Evolutionary conservation across 2,797 vertebrate genomes (phyloP), one percentile per base, ranked within the genome.

Genomic region (Ficedula albicollis): DNA sequence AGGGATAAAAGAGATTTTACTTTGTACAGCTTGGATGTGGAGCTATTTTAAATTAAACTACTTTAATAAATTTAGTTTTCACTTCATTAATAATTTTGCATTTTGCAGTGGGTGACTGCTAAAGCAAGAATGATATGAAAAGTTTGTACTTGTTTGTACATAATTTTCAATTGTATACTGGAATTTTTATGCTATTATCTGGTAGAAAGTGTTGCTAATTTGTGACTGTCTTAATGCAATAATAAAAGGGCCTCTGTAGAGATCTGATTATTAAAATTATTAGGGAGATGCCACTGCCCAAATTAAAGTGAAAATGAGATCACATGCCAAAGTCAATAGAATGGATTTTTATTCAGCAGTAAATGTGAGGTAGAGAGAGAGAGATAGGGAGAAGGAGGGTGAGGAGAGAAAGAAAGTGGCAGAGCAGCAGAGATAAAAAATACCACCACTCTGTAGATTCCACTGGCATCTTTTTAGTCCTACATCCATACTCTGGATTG

Each of bases 1-100:
- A 79, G 41, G 51, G 67, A 93, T 95, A 82, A 96, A 94, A 96
- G 92, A 82, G 76, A 76, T 84, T 93, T 93, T 84, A 80, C 63
- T 95, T 95, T 90, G 74, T 90, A 77, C 44, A 56, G 51, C 56
- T 73, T 64, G 52, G 55, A 87, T 89, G 73, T 59, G n/a, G 67
- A 82, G 67, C 59, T 91, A 79, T 91, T 89, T 91, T 79, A 94
- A 94, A 94, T 94, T 79, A 79, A 93, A 88, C n/a, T 84, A 74
- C 88, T 96, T 84, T 93, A 54, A 88, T 76, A 87, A 91, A 90
- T 82, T 63, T 88, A 81, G 13, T 58, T 83, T 84, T 81, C 30
- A 30, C 66, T 82, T 92, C 72, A 74, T 88, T 91, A 94, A 51
- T 73, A 80, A 27, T 41, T 92, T 92, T 84, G 27, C n/a, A 32